Base-by-base conservation (phyloP, 2,113 vertebrate genomes). In the Micronisus gabar region DNA sequence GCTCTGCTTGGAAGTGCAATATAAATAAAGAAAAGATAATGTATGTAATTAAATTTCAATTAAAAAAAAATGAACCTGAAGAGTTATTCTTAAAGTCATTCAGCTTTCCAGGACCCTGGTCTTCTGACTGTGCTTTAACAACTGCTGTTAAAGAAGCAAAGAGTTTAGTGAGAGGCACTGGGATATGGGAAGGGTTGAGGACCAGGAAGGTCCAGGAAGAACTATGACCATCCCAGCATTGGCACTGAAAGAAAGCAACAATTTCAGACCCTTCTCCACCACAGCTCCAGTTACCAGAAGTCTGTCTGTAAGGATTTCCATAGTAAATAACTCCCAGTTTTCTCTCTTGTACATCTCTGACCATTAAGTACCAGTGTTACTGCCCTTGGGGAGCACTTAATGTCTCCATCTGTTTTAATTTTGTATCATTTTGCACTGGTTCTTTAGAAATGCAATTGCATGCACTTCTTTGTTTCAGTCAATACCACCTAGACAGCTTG, bases 391-490 rank as follows among this genome's bases (percentile, higher is more conserved):
- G 96, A 97, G 26, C 78, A 65, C 83, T 96, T 93, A 93, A 93
- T 93, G 94, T 93, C 82, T 95, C 86, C 55, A 93, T 97, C 85
- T 91, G 73, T 97, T 97, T 96, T 97, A 96, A 97, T 97, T 97
- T 97, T 78, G 59, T 94, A 96, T 95, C 21, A 91, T 96, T 97
- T 96, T 94, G 88, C 80, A 65, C 81, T 2, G 7, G 66, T 93
- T 93, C 96, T 94, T 97, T 97, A 96, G 93, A 97, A 97, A 97
- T 95, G 81, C 78, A 86, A 97, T 97, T 97, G 94, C 59, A 86
- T 63, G 83, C 65, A 55, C 91, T 83, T 83, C 93, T 95, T 96
- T 97, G 89, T 88, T 96, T 96, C 94, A 94, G 95, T 96, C 97
- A 97, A 95, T 97, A 94, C 20, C 67, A 93, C 36, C 91, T 67